These are phyloP conservation scores for Rhabdomys dilectus DNA, from an alignment of 2,113 vertebrate genomes.

Conservation along the genomic window DNA sequence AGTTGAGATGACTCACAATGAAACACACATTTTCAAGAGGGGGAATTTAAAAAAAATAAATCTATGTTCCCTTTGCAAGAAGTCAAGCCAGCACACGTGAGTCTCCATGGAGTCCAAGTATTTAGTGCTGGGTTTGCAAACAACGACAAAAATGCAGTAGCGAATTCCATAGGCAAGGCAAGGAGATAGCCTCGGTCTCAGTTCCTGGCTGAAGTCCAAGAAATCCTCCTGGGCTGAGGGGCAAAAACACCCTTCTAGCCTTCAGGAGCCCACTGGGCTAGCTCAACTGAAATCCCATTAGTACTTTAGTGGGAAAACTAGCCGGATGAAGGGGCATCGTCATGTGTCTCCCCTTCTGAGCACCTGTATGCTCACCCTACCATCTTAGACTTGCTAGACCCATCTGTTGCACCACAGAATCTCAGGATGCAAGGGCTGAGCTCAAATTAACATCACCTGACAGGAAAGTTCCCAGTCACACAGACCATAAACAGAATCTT, in stretches of 20 bases:
- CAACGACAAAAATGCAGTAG: constrained; percentile 14
- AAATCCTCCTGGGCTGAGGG: neutral
- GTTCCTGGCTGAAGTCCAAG: neutral
- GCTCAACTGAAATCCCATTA: neutral
- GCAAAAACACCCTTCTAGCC: neutral
- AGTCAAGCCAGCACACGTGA: neutral
- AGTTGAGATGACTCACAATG: neutral
- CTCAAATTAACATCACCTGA: neutral
- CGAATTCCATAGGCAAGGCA: constrained; percentile 17
- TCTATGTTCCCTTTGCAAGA: neutral
- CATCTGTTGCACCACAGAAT: neutral
- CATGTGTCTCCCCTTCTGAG: neutral
- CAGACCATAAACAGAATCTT: neutral
- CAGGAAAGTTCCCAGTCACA: neutral
- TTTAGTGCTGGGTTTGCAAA: neutral
- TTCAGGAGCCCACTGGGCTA: neutral
- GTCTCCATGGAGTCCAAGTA: neutral
- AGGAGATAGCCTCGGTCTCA: neutral
- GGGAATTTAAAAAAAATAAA: neutral
- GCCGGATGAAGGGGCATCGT: neutral
- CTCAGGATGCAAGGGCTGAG: neutral
- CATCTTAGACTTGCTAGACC: neutral
- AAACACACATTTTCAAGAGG: neutral
- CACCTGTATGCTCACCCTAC: neutral
- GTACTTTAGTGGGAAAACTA: neutral